phyloP scores from a whole-genome alignment of 2,797 vertebrate genomes.

The Psittacula derbiana region DNA sequence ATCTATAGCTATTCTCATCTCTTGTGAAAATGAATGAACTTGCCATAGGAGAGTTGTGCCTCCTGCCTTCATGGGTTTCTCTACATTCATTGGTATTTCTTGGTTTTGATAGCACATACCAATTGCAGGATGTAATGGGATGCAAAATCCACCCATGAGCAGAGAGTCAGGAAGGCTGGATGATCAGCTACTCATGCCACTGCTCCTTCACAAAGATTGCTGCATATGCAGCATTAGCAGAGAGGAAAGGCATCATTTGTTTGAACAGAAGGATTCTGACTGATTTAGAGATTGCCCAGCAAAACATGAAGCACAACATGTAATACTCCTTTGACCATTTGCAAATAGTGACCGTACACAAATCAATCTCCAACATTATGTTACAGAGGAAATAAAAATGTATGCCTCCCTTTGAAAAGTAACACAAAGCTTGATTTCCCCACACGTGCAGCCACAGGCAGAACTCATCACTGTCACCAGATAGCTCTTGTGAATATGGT shows the following conservation, averaged over 20 bases:
- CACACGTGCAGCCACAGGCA: background rate
- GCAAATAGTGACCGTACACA: background rate
- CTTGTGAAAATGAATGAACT: conserved; percentile 35
- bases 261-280: background rate
- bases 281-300: background rate
- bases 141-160: conserved; percentile 6
- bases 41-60: background rate
- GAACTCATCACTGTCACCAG: background rate
- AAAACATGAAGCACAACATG: background rate
- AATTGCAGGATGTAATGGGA: background rate
- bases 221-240: conserved; percentile 4
- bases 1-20: conserved; percentile 46
- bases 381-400: background rate
- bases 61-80: background rate
- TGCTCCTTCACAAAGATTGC: background rate
- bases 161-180: background rate
- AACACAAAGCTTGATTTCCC: background rate
- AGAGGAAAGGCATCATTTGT: background rate
- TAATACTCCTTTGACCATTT: background rate
- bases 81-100: background rate
- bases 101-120: conserved; percentile 15
- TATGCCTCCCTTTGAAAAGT: background rate
- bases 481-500: fast-evolving
- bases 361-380: background rate
- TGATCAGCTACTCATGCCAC: background rate